Evolutionary conservation across 2,888 invertebrate species (phyloP), one percentile per base, ranked within the genome.

Genomic region (Tachina fera): DNA sequence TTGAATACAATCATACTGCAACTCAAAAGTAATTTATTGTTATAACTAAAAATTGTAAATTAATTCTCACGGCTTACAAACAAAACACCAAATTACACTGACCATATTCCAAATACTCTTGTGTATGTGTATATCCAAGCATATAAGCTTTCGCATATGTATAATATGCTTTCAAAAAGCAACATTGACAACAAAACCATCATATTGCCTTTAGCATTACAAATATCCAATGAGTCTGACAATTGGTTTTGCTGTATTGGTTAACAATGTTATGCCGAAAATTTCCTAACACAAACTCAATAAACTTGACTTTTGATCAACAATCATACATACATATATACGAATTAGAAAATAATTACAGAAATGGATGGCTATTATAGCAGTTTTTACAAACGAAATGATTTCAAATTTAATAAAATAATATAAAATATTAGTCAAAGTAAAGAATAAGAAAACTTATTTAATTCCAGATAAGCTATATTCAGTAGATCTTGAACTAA

Each of bases 171-270:
- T 6, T 31, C 31, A 45, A 65, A 65, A 9, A 39, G 68, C n/a
- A 68, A 49, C 41, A 77, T 77, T 60, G 31, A 10, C 45, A 61
- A 58, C 63, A 65, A 60, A 75, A 58, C 70, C 58, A 75, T 79
- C 75, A 80, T 71, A 60, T 22, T 51, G 71, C 84, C 80, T 51
- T 80, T 71, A 76, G 80, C 80, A 71, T 41, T 76, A 63, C 75
- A 80, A 71, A 80, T 80, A 72, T 84, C 80, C 65, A 67, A 43
- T 80, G 75, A 71, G 75, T 53, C 80, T 72, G 41, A 65, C 80
- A 80, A 76, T 76, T 76, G 84, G 80, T 84, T 84, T 80, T 71
- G 71, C 76, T 84, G 60, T 60, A 60, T 84, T 80, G 80, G 76
- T 72, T 71, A 80, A 80, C 79, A 60, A 76, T 76, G 84, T 76